These are phyloP conservation scores for Reinhardtius hippoglossoides DNA, from an alignment of 2,113 vertebrate genomes.

Conservation along the genomic window DNA sequence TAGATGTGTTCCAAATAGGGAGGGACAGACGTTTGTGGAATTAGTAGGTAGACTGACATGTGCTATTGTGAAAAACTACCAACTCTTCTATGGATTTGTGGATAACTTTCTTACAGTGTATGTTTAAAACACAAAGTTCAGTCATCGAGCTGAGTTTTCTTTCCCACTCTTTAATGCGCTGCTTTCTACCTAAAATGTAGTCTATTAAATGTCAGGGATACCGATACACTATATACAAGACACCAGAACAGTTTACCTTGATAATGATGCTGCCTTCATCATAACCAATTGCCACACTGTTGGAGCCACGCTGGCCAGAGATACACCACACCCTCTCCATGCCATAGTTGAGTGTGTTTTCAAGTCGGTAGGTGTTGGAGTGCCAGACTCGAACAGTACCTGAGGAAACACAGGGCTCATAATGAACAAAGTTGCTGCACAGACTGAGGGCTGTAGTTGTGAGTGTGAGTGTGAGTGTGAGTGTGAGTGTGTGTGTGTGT, in stretches of 20 bases:
- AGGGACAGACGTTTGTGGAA: too few species aligned
- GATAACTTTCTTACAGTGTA: too few species aligned
- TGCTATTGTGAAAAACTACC: too few species aligned
- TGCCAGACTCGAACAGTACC: conserved; percentile 96
- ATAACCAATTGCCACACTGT: conserved; percentile 93
- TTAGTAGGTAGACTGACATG: too few species aligned
- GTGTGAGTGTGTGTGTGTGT: background rate
- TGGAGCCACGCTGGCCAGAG: conserved; percentile 91
- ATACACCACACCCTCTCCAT: conserved; percentile 97
- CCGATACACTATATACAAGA: background rate
- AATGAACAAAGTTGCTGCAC: background rate
- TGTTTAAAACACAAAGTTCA: too few species aligned
- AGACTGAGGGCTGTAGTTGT: background rate
- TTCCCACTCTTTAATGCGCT: too few species aligned
- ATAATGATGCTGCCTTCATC: conserved; percentile 97
- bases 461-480: background rate
- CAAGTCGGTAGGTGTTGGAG: conserved; percentile 93
- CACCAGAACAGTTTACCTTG: conserved; percentile 83
- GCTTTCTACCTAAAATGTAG: too few species aligned
- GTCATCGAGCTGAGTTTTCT: too few species aligned
- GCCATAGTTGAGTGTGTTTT: conserved; percentile 93
- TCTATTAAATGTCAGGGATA: background rate
- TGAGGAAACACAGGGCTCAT: conserved; percentile 37
- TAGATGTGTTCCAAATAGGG: too few species aligned
- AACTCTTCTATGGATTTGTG: too few species aligned